Evolutionary conservation across 1,140 invertebrate species (phyloP).

Genomic region (Polypedilum pembai): DNA sequence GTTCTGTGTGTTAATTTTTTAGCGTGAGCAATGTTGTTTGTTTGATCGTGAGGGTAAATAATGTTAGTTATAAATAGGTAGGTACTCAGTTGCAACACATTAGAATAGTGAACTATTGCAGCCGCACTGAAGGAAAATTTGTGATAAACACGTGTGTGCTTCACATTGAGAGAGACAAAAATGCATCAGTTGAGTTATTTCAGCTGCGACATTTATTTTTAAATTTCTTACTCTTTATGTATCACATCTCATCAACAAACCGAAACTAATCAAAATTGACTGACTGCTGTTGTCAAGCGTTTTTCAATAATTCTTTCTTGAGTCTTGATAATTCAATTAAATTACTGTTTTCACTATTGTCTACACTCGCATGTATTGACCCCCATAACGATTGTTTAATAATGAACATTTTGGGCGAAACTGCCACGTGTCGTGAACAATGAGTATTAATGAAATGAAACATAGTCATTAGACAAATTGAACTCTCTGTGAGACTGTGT

Average conservation of each 20-base stretch:
- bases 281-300: background rate
- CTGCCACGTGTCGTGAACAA: background rate
- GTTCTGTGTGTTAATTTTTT: too few species aligned
- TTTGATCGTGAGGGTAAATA: background rate
- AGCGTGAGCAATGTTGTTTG: background rate
- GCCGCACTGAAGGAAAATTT: background rate
- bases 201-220: conserved; percentile 10
- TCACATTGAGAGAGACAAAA: background rate
- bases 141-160: conserved; percentile 1
- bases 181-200: conserved; percentile 18
- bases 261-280: background rate
- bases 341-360: background rate
- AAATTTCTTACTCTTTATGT: background rate
- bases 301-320: too few species aligned
- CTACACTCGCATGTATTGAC: background rate
- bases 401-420: background rate
- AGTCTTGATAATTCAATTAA: background rate
- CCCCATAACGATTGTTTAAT: background rate
- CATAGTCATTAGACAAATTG: conserved; percentile 28
- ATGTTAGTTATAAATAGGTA: conserved; percentile 15
- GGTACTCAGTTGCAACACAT: background rate
- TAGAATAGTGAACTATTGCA: background rate
- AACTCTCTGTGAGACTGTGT: background rate
- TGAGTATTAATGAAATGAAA: conserved; percentile 25
- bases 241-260: background rate